Evolutionary conservation across 2,113 vertebrate species (phyloP).

Genomic region (Loxodonta africana): DNA sequence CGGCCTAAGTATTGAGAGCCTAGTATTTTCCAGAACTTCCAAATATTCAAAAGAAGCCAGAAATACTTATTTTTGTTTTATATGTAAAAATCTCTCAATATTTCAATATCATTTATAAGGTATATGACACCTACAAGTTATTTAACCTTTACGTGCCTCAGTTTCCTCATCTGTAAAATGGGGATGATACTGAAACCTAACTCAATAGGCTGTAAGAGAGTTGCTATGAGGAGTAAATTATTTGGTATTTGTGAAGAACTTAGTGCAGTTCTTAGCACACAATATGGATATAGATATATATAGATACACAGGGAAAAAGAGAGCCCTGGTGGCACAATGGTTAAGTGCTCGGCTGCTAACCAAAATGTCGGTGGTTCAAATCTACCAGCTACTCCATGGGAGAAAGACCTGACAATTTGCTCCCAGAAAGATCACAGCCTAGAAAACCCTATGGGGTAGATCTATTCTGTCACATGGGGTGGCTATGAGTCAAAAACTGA

Average conservation of each 20-base stretch:
- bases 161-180: slow-evolving; percentile 9
- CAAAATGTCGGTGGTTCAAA: neutral
- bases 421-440: neutral
- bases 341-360: neutral
- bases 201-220: neutral
- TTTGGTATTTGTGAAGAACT: neutral
- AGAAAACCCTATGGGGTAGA: neutral
- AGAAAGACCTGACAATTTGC: neutral
- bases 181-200: neutral
- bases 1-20: neutral
- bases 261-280: slow-evolving; percentile 20
- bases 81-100: neutral
- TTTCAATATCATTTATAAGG: neutral
- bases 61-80: neutral
- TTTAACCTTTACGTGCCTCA: neutral
- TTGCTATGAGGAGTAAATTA: slow-evolving; percentile 23
- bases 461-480: neutral
- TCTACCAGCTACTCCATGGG: neutral
- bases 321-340: neutral
- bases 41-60: neutral
- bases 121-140: neutral
- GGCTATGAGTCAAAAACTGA: neutral
- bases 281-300: neutral
- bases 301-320: neutral
- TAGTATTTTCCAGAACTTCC: neutral